Percentiles rank a stretch among this genome's conserved stretches.
phyloP scores from a whole-genome alignment of 1,140 invertebrate species.

The Zaprionus lachaisei region DNA sequence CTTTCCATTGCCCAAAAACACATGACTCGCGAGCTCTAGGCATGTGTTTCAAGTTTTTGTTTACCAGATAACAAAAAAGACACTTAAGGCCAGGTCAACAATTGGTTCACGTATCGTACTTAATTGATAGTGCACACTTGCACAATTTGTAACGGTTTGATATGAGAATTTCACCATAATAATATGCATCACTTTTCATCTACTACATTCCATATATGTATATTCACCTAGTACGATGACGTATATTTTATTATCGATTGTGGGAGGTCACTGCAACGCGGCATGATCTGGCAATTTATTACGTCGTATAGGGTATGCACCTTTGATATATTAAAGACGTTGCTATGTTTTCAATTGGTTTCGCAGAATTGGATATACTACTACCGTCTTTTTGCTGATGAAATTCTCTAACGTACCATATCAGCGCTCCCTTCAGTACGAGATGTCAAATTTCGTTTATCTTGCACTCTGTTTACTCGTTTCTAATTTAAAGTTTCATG shows the following conservation, averaged over 20 bases:
- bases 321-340: no score
- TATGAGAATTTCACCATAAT: conserved; percentile 53
- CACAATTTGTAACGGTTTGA: conserved; percentile 22
- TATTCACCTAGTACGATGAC: conserved; percentile 65
- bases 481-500: conserved; percentile 56
- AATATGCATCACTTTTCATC: conserved; percentile 1
- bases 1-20: conserved; percentile 1
- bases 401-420: conserved; percentile 24
- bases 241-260: conserved; percentile 8
- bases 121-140: conserved; percentile 64
- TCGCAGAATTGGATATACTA: neutral
- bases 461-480: neutral
- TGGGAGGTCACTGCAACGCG: conserved; percentile 1
- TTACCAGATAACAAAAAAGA: conserved; percentile 2
- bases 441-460: neutral
- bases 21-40: conserved; percentile 23
- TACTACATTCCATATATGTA: conserved; percentile 30
- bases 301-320: neutral
- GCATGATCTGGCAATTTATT: neutral
- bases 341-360: neutral
- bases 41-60: conserved; percentile 18
- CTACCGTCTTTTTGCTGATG: conserved; percentile 34
- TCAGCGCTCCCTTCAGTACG: neutral
- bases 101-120: conserved; percentile 32
- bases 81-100: conserved; percentile 21